Evolutionary conservation across 2,113 vertebrate genomes (phyloP), one percentile per base, ranked within the genome.

Genomic region (Cebus imitator): DNA sequence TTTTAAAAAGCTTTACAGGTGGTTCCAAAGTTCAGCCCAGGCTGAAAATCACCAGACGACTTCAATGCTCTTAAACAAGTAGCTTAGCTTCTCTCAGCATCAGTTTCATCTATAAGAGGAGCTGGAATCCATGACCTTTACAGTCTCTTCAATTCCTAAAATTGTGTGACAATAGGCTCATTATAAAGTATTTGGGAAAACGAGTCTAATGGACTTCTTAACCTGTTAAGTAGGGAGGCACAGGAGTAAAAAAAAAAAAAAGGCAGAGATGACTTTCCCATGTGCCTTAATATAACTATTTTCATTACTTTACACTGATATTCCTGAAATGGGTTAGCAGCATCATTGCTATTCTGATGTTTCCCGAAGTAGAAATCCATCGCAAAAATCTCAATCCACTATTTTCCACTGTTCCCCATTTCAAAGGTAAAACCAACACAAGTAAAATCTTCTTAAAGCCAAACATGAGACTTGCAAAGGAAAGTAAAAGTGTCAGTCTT

Each of bases 361-460:
- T 87, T 30, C 55, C 27, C 45, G 40, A 87, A 37, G 61, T 2
- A 64, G 66, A 87, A 91, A 91, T 48, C 6, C 20, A 52, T 83
- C 43, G 87, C 21, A 45, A 79, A 73, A 78, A 50, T 40, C 37
- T 52, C 40, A 43, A 50, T 4, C 45, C 2, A 80, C 3, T 32
- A 70, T 68, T 76, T 88, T 30, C 43, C 48, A 11, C 27, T 58
- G 61, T 52, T 88, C 61, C 2, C 23, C 83, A 96, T 76, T 82
- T 86, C 88, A 92, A 43, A 94, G 37, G 13, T 64, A 91, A 95
- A 61, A 83, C 13, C 30, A 96, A 45, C 20, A 78, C 20, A 84
- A 82, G 68, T 40, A 61, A 94, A 75, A 61, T 25, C 10, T 75
- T 68, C 40, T 50, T 35, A 5, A 76, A 91, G 55, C 25, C 75